A percentile compares a stretch with the other conserved stretches of the same genome.
Conservation (phyloP, 2,888 invertebrate species). For the Aradus depressus region DNA sequence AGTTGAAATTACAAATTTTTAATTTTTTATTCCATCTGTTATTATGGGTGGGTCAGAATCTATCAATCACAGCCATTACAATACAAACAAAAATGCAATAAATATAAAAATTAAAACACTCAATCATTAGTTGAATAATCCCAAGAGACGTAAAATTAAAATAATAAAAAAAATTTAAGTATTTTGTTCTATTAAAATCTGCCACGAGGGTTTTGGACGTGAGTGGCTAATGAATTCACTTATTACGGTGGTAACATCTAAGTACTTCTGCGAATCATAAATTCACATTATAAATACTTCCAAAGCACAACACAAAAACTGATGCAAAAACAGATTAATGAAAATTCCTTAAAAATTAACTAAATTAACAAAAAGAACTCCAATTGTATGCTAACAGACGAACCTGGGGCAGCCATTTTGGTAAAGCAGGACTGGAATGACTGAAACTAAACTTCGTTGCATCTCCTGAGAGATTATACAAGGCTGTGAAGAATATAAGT, state of each 20-base stretch:
- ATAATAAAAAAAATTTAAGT: conserved; percentile 34
- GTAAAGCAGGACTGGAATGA: conserved; percentile 28
- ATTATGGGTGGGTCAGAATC: conserved; percentile 4
- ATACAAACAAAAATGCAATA: background rate
- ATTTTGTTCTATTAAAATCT: conserved; percentile 19
- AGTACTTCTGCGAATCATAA: too few species aligned
- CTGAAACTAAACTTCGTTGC: too few species aligned
- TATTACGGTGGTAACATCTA: too few species aligned
- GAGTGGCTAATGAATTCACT: conserved; percentile 5
- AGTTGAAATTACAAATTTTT: too few species aligned
- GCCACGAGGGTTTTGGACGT: conserved; percentile 30
- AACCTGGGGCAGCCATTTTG: conserved; percentile 66
- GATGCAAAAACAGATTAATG: background rate
- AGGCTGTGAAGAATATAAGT: conserved; percentile 4
- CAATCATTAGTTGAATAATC: background rate
- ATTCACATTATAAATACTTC: background rate
- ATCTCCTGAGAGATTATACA: conserved; percentile 1
- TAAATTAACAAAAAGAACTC: conserved; percentile 37
- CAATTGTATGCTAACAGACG: conserved; percentile 42
- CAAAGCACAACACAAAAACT: background rate
- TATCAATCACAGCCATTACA: background rate
- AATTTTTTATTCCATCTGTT: conserved; percentile 16
- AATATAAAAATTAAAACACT: background rate
- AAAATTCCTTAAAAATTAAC: background rate
- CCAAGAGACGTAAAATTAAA: background rate